Base-by-base conservation (phyloP, 1,140 invertebrate genomes). In the Dendroctonus valens region DNA sequence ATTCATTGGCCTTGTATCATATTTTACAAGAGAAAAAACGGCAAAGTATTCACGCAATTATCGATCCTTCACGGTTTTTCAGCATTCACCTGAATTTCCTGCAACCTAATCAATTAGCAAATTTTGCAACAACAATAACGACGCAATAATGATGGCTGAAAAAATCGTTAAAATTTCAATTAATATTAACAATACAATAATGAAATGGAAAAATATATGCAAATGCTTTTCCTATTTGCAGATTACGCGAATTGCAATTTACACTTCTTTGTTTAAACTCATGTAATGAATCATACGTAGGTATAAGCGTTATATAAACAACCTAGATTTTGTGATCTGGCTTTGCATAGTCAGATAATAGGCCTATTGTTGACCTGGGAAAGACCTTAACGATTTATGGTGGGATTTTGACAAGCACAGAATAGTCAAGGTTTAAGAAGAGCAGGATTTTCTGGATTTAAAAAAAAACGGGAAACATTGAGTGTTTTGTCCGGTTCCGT, bases 251-350 rank as follows among this genome's bases (percentile, higher is more conserved):
- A 6, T 62, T 41, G 26, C 44, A 51, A 62, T 62, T 62, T 52
- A 62, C 48, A 62, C 49, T 62, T 62, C 59, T 63, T 63, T 63
- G 61, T 63, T 55, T 63, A 54, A 26, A 26, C 52, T 62, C 37
- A 26, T 26, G n/a, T 57, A 42, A 58, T 65, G 54, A 58, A 44
- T 59, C 50, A 53, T 60, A 59, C 39, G 26, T 26, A n/a, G n/a
- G n/a, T n/a, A 63, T 59, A 59, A 65, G 53, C 59, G 59, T 70
- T 70, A 70, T 68, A 65, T 68, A 70, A 68, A 70, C 65, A 70
- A 62, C 65, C 58, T 70, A 68, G 59, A 67, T 67, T 70, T 69
- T 62, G 46, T 60, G 57, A 60, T 67, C 51, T 70, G 51, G 67
- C 69, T 65, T 41, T 59, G 60, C 15, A 46, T 54, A 53, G 59